These are phyloP conservation scores for Plutella xylostella DNA, from an alignment of 2,888 invertebrate species.

Conservation along the genomic window DNA sequence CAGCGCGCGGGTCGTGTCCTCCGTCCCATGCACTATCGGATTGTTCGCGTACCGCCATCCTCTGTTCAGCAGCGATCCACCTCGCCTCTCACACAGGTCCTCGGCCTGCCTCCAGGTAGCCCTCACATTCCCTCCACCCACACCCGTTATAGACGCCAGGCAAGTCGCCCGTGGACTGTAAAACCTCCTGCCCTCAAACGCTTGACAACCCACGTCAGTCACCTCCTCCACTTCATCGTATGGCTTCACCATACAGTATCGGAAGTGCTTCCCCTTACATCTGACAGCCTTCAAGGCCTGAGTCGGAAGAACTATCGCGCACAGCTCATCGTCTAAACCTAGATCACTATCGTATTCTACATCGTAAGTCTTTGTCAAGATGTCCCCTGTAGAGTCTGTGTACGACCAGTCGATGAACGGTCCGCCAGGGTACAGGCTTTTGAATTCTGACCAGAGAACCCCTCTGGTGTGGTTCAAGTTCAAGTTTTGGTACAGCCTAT, in stretches of 20 bases:
- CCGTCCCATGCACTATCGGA: constrained; percentile 24
- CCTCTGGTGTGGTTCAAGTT: constrained; percentile 30
- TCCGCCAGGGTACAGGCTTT: constrained; percentile 48
- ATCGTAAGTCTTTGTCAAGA: constrained; percentile 30
- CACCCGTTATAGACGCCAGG: constrained; percentile 30
- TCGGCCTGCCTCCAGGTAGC: constrained; percentile 51
- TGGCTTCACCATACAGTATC: constrained; percentile 49
- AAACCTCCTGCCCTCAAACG: constrained; percentile 36
- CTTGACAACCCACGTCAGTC: too few relatives aligned
- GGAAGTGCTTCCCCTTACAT: constrained; percentile 42
- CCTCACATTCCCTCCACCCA: constrained; percentile 36
- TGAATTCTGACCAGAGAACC: constrained; percentile 56
- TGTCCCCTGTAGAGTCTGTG: constrained; percentile 33
- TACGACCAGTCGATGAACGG: constrained; percentile 51
- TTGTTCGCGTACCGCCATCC: constrained; percentile 57
- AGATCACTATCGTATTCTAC: constrained; percentile 28
- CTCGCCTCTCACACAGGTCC: constrained; percentile 34
- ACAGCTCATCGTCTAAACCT: constrained; percentile 37
- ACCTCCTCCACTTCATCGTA: constrained; percentile 39
- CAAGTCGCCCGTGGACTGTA: constrained; percentile 46
- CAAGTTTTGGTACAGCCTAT: constrained; percentile 33
- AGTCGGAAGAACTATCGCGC: constrained; percentile 35
- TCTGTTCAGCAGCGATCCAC: constrained; percentile 39
- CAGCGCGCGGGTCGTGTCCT: constrained; percentile 24
- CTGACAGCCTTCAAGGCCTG: constrained; percentile 37